Base-by-base conservation (phyloP, 2,888 invertebrate genomes). In the Heteropelma amictum region DNA sequence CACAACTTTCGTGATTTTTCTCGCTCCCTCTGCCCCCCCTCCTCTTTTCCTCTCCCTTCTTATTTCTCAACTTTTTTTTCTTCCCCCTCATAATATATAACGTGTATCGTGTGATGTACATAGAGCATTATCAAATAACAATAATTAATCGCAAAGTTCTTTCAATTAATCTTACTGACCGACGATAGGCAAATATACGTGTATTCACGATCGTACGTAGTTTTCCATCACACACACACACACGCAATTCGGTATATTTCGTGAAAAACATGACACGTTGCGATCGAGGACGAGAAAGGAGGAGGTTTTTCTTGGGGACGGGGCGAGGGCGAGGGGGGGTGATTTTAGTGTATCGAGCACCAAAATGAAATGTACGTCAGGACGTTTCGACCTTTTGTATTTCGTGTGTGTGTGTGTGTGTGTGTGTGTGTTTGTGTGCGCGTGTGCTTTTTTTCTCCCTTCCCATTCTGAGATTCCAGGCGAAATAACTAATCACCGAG, bases 281-380 rank as follows among this genome's bases (percentile, higher is more conserved):
- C 68, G 76, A 72, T 60, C 76, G 54, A 49, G 58, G 53, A 38
- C 35, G 67, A 61, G 51, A 12, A 45, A 54, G 28, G 1, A n/a
- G 19, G 10, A n/a, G 26, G 28, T n/a, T n/a, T n/a, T n/a, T n/a
- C 14, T 58, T 26, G 7, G 19, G 23, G 33, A 17, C n/a, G 21
- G 28, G 26, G 26, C 8, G 47, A 35, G 54, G 54, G 49, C 49
- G 81, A n/a, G n/a, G n/a, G n/a, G n/a, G n/a, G n/a, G n/a, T n/a
- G n/a, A n/a, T n/a, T n/a, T n/a, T n/a, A 81, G 80, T 84, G 85
- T 84, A 82, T 86, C 85, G 87, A 88, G 88, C 88, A 88, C 87
- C 88, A 87, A 86, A 83, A 83, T 82, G 83, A 86, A 82, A 83
- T 26, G 30, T 84, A 85, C 80, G 82, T 38, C 67, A 78, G 83